These are phyloP conservation scores for Rotaria macrura DNA, from an alignment of 2,888 invertebrate genomes.

Conservation along the genomic window DNA sequence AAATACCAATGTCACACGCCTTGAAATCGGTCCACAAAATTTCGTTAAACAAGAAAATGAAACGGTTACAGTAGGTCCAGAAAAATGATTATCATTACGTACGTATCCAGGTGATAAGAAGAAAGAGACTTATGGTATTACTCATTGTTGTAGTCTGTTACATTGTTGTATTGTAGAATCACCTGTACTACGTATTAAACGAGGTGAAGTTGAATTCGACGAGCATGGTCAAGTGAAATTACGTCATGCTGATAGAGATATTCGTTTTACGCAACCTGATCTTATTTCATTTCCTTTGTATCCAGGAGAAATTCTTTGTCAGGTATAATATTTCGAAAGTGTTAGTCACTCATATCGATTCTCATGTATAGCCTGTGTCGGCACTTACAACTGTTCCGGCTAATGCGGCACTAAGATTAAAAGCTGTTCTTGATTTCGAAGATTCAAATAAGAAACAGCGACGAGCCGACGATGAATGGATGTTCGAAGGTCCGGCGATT, in stretches of 20 bases:
- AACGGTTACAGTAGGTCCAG: slow-evolving; percentile 40
- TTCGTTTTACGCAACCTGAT: slow-evolving; percentile 50
- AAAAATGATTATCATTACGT: slow-evolving; percentile 31
- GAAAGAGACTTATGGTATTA: too few species aligned
- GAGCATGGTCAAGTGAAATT: slow-evolving; percentile 49
- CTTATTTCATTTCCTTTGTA: slow-evolving; percentile 52
- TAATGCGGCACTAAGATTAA: slow-evolving; percentile 51
- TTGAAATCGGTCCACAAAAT: slow-evolving; percentile 53
- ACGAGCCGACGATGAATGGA: slow-evolving; percentile 53
- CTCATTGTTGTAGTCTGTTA: slow-evolving; percentile 35
- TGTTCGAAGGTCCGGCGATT: slow-evolving; percentile 52
- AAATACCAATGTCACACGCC: slow-evolving; percentile 52
- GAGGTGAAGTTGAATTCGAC: slow-evolving; percentile 45
- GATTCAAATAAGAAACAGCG: slow-evolving; percentile 42
- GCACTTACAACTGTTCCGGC: slow-evolving; percentile 50
- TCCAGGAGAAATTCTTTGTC: slow-evolving; percentile 49
- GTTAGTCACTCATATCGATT: too few species aligned
- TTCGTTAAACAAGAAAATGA: slow-evolving; percentile 54
- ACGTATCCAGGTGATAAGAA: too few species aligned
- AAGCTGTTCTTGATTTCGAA: slow-evolving; percentile 51
- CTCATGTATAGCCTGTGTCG: slow-evolving; percentile 37
- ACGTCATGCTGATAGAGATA: slow-evolving; percentile 52
- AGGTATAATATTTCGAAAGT: not conserved
- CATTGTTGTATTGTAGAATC: slow-evolving; percentile 53
- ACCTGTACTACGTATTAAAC: slow-evolving; percentile 48